Evolutionary conservation across 2,113 vertebrate species (phyloP).

Genomic region (Elephas maximus): DNA sequence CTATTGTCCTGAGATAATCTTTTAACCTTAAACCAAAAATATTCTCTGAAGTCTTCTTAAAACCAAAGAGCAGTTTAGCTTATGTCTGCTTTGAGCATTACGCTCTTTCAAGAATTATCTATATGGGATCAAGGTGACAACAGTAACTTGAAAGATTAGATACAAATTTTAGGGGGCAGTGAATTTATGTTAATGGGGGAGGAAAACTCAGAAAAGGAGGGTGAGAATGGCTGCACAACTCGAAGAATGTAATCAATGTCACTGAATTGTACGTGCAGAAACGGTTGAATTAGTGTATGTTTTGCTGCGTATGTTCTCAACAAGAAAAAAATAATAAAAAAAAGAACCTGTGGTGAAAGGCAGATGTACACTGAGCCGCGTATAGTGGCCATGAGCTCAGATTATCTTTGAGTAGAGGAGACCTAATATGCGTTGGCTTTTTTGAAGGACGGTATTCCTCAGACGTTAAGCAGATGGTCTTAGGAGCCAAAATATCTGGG

Average conservation of each 20-base stretch:
- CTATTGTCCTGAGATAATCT: not conserved
- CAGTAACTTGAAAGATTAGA: not conserved
- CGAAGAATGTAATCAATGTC: not conserved
- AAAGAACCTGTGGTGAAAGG: not conserved
- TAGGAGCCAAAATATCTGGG: not conserved
- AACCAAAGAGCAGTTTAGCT: not conserved
- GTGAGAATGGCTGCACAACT: not conserved
- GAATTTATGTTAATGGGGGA: not conserved
- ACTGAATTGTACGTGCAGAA: not conserved
- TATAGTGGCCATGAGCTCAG: not conserved
- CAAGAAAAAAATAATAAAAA: not conserved
- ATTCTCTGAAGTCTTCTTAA: not conserved
- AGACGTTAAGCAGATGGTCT: not conserved
- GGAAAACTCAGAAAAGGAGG: not conserved
- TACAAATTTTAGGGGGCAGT: no score
- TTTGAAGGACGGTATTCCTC: not conserved
- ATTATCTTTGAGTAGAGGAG: not conserved
- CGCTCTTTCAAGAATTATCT: not conserved
- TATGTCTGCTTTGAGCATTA: not conserved
- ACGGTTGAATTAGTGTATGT: not conserved
- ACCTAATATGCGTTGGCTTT: not conserved
- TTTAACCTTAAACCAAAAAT: not conserved
- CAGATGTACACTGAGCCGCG: not conserved
- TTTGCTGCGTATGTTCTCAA: not conserved
- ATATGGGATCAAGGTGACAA: not conserved